Evolutionary conservation across 2,888 invertebrate species (phyloP).

Genomic region (Idaea dimidiata): DNA sequence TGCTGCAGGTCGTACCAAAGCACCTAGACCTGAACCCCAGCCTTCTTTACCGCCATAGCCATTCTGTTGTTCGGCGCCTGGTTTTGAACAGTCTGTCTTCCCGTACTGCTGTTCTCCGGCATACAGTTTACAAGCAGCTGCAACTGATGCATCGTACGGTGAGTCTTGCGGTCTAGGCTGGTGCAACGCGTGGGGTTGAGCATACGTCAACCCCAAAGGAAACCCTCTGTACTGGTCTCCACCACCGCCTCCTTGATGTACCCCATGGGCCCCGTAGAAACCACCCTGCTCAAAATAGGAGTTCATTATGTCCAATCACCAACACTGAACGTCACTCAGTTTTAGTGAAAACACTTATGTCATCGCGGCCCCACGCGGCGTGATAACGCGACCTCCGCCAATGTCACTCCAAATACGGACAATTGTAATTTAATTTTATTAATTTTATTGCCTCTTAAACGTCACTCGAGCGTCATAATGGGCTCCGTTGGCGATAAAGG

Average conservation of each 20-base stretch:
- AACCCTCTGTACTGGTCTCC: slow-evolving; percentile 93
- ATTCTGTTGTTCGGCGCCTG: slow-evolving; percentile 82
- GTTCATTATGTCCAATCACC: slow-evolving; percentile 87
- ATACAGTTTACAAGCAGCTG: slow-evolving; percentile 91
- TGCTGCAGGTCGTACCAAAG: slow-evolving; percentile 90
- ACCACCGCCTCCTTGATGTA: slow-evolving; percentile 86
- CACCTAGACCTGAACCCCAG: slow-evolving; percentile 85
- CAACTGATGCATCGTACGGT: slow-evolving; percentile 94
- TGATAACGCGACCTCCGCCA: slow-evolving; percentile 77
- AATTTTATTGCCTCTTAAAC: slow-evolving; percentile 80
- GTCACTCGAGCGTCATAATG: slow-evolving; percentile 80
- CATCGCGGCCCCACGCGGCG: slow-evolving; percentile 73
- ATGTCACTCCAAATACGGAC: slow-evolving; percentile 70
- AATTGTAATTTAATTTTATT: slow-evolving; percentile 73
- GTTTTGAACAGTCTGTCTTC: slow-evolving; percentile 90
- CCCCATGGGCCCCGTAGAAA: slow-evolving; percentile 95
- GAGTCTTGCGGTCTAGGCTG: slow-evolving; percentile 93
- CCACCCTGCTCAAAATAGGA: slow-evolving; percentile 98
- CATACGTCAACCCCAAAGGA: slow-evolving; percentile 92
- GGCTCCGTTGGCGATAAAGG: slow-evolving; percentile 76
- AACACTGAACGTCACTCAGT: slow-evolving; percentile 71
- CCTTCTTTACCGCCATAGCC: slow-evolving; percentile 87
- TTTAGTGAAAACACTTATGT: slow-evolving; percentile 68
- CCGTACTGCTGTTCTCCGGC: slow-evolving; percentile 85
- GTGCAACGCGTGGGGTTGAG: slow-evolving; percentile 89